Evolutionary conservation across 2,797 vertebrate species (phyloP), one percentile per base, ranked within the genome.

Genomic region (Dendrocincla tyrannina): DNA sequence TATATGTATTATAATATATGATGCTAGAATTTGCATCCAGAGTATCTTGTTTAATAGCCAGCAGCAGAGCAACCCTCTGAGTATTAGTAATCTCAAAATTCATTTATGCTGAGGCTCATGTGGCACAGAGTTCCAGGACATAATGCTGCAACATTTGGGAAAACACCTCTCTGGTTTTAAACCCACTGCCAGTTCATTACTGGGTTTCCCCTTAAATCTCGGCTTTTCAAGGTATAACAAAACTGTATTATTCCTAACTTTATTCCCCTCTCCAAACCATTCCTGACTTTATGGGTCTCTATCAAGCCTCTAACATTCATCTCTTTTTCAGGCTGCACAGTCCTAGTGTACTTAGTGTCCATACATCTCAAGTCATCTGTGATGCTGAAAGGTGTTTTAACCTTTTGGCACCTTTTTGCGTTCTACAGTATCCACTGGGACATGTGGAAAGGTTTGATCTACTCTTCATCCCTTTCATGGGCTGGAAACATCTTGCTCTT

Each of bases 121-220:
- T 78, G 66, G 62, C 50, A 37, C 16, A 10, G 62, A 39, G 30
- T 75, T 80, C 39, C 58, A 78, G 50, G 62, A 55, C 13, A 47
- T 58, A 24, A 1, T 49, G 30, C 27, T 80, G 14, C 37, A 9
- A 15, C 14, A 22, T 18, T 49, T 68, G 46, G 64, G 24, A 35
- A 88, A 89, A 83, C 10, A n/a, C 10, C 16, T 47, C 30, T 77
- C 76, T 76, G 41, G 44, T 85, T 70, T 93, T 75, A 86, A 84
- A 84, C 13, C 15, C 4, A 8, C 28, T 49, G 11, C 23, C 7
- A 56, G 12, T 33, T 67, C 16, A 14, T 39, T 86, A 44, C 37
- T 27, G 8, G 19, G 23, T 68, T 39, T 41, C 63, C 14, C 19
- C 5, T 18, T 91, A 33, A 72, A 62, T 44, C 27, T 49, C 86